phyloP scores from a whole-genome alignment of 2,113 vertebrate species.

The Hippocampus mohnikei region DNA sequence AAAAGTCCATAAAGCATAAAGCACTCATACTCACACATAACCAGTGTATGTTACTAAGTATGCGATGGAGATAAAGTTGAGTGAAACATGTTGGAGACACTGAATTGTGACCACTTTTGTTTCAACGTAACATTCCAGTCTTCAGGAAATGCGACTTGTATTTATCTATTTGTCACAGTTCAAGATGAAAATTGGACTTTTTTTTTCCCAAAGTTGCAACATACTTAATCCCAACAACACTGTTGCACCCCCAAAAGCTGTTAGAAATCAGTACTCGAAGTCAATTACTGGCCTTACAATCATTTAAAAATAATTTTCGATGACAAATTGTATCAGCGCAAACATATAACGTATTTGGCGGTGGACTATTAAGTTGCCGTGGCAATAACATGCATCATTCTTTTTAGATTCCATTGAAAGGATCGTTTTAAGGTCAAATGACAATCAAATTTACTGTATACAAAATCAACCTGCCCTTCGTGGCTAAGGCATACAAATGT shows the following conservation, averaged over 20 bases:
- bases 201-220: neutral
- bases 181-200: neutral
- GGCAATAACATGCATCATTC: neutral
- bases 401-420: neutral
- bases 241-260: neutral
- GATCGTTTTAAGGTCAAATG: neutral
- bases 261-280: neutral
- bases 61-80: neutral
- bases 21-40: neutral
- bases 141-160: too few species aligned
- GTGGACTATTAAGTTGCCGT: neutral
- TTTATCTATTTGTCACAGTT: neutral
- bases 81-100: neutral
- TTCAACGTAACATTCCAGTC: too few species aligned
- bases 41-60: neutral
- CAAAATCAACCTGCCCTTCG: neutral
- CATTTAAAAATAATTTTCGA: too few species aligned
- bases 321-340: too few species aligned
- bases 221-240: neutral
- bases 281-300: too few species aligned
- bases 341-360: too few species aligned
- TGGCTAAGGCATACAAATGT: neutral
- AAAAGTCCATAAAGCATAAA: neutral
- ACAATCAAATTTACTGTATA: neutral
- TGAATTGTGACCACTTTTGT: neutral